Percentiles rank a stretch among this genome's conserved stretches.
Conservation (phyloP, 2,888 invertebrate species). For the Magallana nippona region DNA sequence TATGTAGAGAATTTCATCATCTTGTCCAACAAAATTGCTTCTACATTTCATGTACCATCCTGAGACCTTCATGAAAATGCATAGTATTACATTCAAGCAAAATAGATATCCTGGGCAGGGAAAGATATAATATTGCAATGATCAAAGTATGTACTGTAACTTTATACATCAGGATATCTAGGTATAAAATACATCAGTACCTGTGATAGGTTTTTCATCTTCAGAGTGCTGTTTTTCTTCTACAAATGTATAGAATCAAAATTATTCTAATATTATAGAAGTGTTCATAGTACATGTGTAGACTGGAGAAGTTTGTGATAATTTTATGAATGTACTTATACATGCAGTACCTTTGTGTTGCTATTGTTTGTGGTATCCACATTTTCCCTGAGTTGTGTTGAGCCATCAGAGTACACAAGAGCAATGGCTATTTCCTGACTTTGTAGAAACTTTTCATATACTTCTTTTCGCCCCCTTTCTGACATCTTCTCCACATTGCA, state of each 20-base stretch:
- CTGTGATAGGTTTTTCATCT: not conserved
- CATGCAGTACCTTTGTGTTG: not conserved
- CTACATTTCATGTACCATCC: constrained; percentile 5
- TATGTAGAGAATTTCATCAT: not conserved
- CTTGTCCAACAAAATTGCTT: not conserved
- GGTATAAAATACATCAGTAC: too few species aligned
- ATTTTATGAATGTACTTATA: too few species aligned
- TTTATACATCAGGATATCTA: too few species aligned
- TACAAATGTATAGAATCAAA: not conserved
- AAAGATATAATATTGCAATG: too few species aligned
- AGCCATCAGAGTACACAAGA: constrained; percentile 53
- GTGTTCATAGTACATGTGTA: not conserved
- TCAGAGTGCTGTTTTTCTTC: not conserved
- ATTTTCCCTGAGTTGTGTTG: constrained; percentile 57
- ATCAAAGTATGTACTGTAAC: too few species aligned
- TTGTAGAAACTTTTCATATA: constrained; percentile 33
- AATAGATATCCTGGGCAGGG: too few species aligned
- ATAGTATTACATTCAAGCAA: too few species aligned
- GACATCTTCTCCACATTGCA: constrained; percentile 10
- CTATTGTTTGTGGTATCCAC: not conserved
- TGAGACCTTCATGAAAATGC: not conserved
- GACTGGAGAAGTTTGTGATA: too few species aligned
- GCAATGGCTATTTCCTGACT: constrained; percentile 53
- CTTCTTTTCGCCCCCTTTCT: not conserved
- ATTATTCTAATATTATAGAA: not conserved